A percentile compares a stretch with the other conserved stretches of the same genome.
Conservation (phyloP, 1,140 invertebrate species). For the Elysia chlorotica region DNA sequence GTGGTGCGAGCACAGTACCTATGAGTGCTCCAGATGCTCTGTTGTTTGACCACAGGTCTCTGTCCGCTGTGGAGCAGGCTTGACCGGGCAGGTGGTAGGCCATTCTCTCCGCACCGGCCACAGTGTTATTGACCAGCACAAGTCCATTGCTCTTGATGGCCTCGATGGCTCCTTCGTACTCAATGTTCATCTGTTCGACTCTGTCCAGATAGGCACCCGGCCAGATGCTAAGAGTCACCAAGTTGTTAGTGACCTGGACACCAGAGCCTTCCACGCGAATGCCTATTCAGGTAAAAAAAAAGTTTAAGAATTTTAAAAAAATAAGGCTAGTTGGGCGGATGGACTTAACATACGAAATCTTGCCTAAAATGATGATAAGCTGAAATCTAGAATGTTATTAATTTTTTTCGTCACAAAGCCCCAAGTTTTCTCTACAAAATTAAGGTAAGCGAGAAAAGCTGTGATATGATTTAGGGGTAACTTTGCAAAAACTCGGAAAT, state of each 20-base stretch:
- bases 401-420: no score
- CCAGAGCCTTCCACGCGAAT: slow-evolving; percentile 32
- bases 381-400: no score
- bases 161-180: slow-evolving; percentile 40
- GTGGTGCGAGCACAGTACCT: no score
- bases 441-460: no score
- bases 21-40: slow-evolving; percentile 25
- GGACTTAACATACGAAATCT: no score
- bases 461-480: no score
- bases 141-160: slow-evolving; percentile 31
- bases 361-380: no score
- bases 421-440: no score
- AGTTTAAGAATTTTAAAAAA: no score
- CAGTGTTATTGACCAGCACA: slow-evolving; percentile 39
- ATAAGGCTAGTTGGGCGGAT: no score
- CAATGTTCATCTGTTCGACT: slow-evolving; percentile 33
- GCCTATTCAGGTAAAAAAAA: no score
- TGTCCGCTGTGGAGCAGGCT: slow-evolving; percentile 22
- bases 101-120: slow-evolving; percentile 44
- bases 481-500: no score
- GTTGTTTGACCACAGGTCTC: slow-evolving; percentile 34
- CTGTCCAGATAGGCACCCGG: slow-evolving; percentile 39
- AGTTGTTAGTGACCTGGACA: slow-evolving; percentile 38
- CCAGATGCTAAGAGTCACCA: slow-evolving; percentile 39
- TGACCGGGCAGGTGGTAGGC: slow-evolving; percentile 40